Base-by-base conservation (phyloP, 35 echinoderm and acorn worm species). In the Diadema setosum region DNA sequence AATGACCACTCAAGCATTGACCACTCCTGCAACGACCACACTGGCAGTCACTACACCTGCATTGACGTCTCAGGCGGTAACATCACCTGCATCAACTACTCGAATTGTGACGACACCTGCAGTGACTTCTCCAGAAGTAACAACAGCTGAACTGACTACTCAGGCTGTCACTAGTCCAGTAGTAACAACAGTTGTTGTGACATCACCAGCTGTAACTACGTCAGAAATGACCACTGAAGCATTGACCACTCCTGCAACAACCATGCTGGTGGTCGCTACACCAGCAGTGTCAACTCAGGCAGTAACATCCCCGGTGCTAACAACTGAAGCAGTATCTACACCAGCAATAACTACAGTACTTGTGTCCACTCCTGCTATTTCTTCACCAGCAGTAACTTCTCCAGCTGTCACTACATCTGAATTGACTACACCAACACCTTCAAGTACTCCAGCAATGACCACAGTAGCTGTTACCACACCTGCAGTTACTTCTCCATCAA, bases 61-160 rank as follows among this genome's bases (percentile, higher is more conserved):
- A 69, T 30, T 46, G 25, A 43, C 43, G 4, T n/a, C 23, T 37
- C 21, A 26, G 24, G 63, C 84, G 17, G 84, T 30, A 12, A 86
- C 82, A 39, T 86, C 89, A 75, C 59, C 83, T 48, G 39, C 67
- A 1, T 44, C 32, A 8, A 55, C 33, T 0, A 88, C 73, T 25
- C 44, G 5, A 48, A 32, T 61, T 33, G 84, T 30, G 9, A 86
- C 82, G 35, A 86, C 89, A 50, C 59, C 83, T 56, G 34, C 69
- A 27, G 35, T 82, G 16, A 46, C 84, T 32, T 65, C 69, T 45
- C 43, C 32, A 26, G 70, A 37, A 29, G 33, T 82, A 6, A 82
- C 84, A 7, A 48, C 82, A 30, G 48, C 83, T 7, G 65, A 12
- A 42, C 36, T 87, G 8, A 87, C 90, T 17, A 92, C 90, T 37